Conservation (phyloP, 1,140 invertebrate genomes). For the Drosophila pachea region DNA sequence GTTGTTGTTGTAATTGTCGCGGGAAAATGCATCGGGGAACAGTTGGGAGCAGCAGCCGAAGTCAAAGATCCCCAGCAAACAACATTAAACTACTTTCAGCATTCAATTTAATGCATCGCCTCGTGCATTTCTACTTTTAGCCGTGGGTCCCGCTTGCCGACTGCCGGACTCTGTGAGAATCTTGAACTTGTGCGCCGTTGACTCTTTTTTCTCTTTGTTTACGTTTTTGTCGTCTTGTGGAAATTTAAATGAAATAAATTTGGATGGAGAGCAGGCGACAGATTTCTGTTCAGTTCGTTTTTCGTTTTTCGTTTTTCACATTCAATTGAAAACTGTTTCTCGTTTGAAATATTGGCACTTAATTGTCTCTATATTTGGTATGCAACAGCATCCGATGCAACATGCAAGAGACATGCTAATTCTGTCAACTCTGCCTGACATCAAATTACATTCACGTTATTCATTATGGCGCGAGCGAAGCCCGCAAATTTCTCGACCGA, state of each 20-base stretch:
- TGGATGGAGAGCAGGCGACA: slow-evolving; percentile 51
- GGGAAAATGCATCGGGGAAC: slow-evolving; percentile 40
- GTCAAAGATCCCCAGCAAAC: slow-evolving; percentile 75
- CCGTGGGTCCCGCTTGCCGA: slow-evolving; percentile 15
- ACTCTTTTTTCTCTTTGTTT: slow-evolving; percentile 56
- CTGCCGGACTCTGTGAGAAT: slow-evolving; percentile 60
- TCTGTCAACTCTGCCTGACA: slow-evolving; percentile 49
- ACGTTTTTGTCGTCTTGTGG: slow-evolving; percentile 44
- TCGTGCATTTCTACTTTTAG: slow-evolving; percentile 71
- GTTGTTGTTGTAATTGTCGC: slow-evolving; percentile 61
- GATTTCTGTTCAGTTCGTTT: slow-evolving; percentile 46
- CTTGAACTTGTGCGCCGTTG: slow-evolving; percentile 72
- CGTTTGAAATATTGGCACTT: slow-evolving; percentile 71
- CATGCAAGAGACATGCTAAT: slow-evolving; percentile 53
- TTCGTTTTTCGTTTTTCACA: slow-evolving; percentile 36
- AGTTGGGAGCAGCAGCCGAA: slow-evolving; percentile 23
- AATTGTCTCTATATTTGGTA: slow-evolving; percentile 52
- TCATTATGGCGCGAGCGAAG: slow-evolving; percentile 24
- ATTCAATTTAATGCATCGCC: slow-evolving; percentile 69
- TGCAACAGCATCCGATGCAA: slow-evolving; percentile 26
- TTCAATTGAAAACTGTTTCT: slow-evolving; percentile 52
- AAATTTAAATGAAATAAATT: slow-evolving; percentile 53
- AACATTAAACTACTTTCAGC: slow-evolving; percentile 75
- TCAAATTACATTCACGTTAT: slow-evolving; percentile 65
- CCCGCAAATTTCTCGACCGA: too few species aligned